Evolutionary conservation across 1,140 invertebrate genomes (phyloP).

Genomic region (Drosophila nebulosa): DNA sequence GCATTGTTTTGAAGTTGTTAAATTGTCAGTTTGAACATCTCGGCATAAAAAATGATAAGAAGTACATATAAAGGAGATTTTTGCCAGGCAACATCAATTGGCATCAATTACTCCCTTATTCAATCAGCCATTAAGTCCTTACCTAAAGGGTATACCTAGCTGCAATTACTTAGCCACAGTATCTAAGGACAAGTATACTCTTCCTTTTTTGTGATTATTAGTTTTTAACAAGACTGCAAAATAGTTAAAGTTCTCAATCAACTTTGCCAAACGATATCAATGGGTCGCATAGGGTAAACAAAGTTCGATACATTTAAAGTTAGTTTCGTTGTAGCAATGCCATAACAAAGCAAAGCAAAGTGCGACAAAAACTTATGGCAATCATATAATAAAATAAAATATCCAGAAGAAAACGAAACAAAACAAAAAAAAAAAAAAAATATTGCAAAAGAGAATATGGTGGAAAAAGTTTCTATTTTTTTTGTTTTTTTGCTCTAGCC

Average conservation of each 20-base stretch:
- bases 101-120: too few species aligned
- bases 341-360: constrained; percentile 42
- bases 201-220: too few species aligned
- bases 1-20: constrained; percentile 5
- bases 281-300: neutral
- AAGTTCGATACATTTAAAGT: neutral
- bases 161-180: too few species aligned
- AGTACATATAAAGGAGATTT: too few species aligned
- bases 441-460: constrained; percentile 26
- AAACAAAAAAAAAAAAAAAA: constrained; percentile 9
- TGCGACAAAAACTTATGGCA: constrained; percentile 52
- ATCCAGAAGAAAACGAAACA: constrained; percentile 4
- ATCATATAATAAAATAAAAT: constrained; percentile 55
- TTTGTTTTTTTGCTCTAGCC: constrained; percentile 8
- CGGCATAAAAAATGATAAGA: too few species aligned
- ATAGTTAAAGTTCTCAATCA: too few species aligned
- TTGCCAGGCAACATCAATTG: too few species aligned
- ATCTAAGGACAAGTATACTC: too few species aligned
- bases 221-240: too few species aligned
- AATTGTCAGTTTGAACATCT: neutral
- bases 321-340: constrained; percentile 30
- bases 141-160: too few species aligned
- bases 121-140: too few species aligned
- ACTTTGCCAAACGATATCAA: neutral
- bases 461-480: neutral